Evolutionary conservation across 2,113 vertebrate genomes (phyloP), one percentile per base, ranked within the genome.

Genomic region (Cairina moschata): DNA sequence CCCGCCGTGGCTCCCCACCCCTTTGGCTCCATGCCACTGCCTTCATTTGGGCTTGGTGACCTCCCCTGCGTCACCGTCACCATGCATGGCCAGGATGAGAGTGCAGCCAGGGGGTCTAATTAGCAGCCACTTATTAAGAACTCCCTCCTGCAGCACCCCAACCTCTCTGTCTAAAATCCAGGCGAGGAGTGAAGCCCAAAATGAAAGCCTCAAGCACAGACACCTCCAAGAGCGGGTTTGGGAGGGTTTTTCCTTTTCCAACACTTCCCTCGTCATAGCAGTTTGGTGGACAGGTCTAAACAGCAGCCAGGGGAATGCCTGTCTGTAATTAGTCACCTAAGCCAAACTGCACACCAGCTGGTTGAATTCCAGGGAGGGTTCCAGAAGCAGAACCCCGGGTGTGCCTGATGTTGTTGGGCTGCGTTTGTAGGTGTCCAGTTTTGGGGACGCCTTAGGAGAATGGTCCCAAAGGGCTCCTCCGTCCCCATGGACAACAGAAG

Each of bases 21-120:
- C 88, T 69, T 18, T 34, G 72, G 81, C 58, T 38, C 54, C 0
- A 0, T 0, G 14, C 80, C 80, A 62, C 60, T 4, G 0, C 5
- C 62, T 73, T 34, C 72, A 18, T 36, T 17, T 2, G 7, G 0
- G 46, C 66, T 67, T 32, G 16, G 36, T 14, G n/a, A 55, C 75
- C 34, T 31, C 34, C 69, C 75, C 18, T 4, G 8, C 5, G 68
- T 34, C 77, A 50, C 90, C 4, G 29, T 8, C 92, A 17, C 34
- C 7, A 3, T 74, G 22, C 0, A 2, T 56, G 18, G 22, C 21
- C 0, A 12, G 3, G 10, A 38, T 9, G 36, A 65, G 34, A 34
- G 16, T 13, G 34, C 60, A 26, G 34, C 46, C 46, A 48, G 21
- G 28, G 66, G 50, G 9, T 58, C 6, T 83, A 69, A 83, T 91